Base-by-base conservation (phyloP, 2,113 vertebrate species). In the Periophthalmus modestus region DNA sequence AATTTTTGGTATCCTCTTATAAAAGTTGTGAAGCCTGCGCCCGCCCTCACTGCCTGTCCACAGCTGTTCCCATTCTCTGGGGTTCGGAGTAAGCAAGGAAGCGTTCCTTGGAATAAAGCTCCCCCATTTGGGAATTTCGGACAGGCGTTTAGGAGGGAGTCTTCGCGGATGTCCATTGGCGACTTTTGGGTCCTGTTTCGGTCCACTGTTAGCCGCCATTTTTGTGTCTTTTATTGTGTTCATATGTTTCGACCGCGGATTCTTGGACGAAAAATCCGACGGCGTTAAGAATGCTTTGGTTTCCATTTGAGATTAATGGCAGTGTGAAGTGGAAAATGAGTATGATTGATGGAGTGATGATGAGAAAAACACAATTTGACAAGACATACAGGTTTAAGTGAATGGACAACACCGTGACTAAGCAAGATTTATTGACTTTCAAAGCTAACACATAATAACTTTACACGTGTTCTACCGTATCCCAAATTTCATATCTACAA, bases 1-100 rank as follows among this genome's bases (percentile, higher is more conserved):
- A 85, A 92, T 89, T 65, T 92, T 93, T 91, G 91, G 89, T 92
- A 86, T 91, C 89, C 91, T 82, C 79, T 91, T 92, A 87, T 19
- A 86, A 90, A 89, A 84, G 68, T 73, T 72, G 57, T 79, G 80
- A 87, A 28, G 72, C 81, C 80, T 75, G 75, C 78, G 84, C 82
- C 76, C 71, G 6, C 36, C 63, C 39, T 74, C 86, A 80, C 79
- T 81, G 75, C 28, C 70, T 73, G 83, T 75, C 86, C n/a, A 83
- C 73, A 74, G 66, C 47, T 34, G 66, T 75, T 74, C 82, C 78
- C 73, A 76, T 52, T n/a, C 66, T 75, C 52, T 80, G 69, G 84
- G 77, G 77, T 67, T 88, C 43, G 43, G 74, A 83, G 80, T 84
- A 78, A 83, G 77, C 82, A 79, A 88, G 86, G 83, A 86, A 77